Evolutionary conservation across 2,113 vertebrate species (phyloP).

Genomic region (Pteropus alecto): DNA sequence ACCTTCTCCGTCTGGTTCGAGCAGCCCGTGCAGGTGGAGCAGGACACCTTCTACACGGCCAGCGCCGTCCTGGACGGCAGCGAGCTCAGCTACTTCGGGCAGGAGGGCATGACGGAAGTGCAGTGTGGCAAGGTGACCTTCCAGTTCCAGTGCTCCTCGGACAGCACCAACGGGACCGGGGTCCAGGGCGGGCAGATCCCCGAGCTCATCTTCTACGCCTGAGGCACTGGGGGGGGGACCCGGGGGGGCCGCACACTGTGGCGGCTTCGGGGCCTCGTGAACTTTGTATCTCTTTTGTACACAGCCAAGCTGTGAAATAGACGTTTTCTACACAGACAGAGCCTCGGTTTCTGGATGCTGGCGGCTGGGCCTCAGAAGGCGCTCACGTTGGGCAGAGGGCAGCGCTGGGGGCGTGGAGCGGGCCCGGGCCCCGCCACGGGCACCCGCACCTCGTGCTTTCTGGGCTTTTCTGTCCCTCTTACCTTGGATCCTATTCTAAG

Average conservation of each 20-base stretch:
- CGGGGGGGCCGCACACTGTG: rapidly evolving
- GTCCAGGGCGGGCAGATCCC: conserved; percentile 99
- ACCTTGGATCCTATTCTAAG: neutral
- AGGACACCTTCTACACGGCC: conserved; percentile 96
- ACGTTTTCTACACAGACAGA: conserved; percentile 67
- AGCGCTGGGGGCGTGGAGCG: neutral
- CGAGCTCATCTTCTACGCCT: conserved; percentile 98
- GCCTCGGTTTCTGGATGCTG: rapidly evolving
- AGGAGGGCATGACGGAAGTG: conserved; percentile 98
- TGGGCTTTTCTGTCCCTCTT: neutral
- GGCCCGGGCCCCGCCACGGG: neutral
- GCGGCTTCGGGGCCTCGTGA: rapidly evolving
- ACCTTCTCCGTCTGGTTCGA: conserved; percentile 97
- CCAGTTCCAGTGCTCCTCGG: conserved; percentile 98
- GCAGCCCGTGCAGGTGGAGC: conserved; percentile 96
- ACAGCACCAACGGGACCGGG: conserved; percentile 98
- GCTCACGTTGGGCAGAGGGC: neutral
- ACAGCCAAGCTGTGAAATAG: conserved; percentile 83
- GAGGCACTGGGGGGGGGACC: conserved; percentile 52
- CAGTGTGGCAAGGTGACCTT: conserved; percentile 96
- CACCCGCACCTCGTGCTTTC: rapidly evolving
- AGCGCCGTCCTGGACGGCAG: conserved; percentile 95
- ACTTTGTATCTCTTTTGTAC: conserved; percentile 85
- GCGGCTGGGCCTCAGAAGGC: neutral
- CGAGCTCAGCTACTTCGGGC: conserved; percentile 98